These are phyloP conservation scores for Illadopsis cleaveri DNA, from an alignment of 2,113 vertebrate genomes.

Conservation along the genomic window DNA sequence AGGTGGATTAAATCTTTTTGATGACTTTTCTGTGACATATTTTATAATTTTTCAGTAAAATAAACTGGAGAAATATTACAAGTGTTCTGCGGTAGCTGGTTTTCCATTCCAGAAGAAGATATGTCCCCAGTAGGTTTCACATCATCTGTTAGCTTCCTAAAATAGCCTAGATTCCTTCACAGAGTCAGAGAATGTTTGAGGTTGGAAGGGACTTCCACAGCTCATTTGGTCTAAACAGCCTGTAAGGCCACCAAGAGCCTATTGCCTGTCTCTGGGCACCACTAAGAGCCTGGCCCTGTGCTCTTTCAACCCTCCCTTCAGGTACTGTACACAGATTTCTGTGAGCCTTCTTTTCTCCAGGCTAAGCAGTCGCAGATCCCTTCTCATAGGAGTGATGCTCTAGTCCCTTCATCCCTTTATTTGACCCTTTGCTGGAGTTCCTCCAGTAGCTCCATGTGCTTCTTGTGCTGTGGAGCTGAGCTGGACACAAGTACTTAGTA, in stretches of 20 bases:
- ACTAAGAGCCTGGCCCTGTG: not conserved
- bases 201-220: not conserved
- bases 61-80: not conserved
- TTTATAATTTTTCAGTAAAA: not conserved
- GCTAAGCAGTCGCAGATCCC: not conserved
- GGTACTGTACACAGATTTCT: not conserved
- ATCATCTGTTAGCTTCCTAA: not conserved
- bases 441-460: not conserved
- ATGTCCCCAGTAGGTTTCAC: not conserved
- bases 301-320: not conserved
- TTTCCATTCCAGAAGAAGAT: not conserved
- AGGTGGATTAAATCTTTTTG: not conserved
- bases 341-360: not conserved
- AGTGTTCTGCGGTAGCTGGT: not conserved
- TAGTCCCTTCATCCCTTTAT: not conserved
- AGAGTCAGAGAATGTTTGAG: not conserved
- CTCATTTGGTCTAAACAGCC: not conserved
- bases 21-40: not conserved
- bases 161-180: not conserved
- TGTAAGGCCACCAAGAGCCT: not conserved
- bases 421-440: not conserved
- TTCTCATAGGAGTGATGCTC: not conserved
- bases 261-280: not conserved
- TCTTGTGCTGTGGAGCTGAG: not conserved
- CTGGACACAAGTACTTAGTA: fast-evolving